Base-by-base conservation (phyloP, 2,888 invertebrate genomes). In the Lasioglossum calceatum region DNA sequence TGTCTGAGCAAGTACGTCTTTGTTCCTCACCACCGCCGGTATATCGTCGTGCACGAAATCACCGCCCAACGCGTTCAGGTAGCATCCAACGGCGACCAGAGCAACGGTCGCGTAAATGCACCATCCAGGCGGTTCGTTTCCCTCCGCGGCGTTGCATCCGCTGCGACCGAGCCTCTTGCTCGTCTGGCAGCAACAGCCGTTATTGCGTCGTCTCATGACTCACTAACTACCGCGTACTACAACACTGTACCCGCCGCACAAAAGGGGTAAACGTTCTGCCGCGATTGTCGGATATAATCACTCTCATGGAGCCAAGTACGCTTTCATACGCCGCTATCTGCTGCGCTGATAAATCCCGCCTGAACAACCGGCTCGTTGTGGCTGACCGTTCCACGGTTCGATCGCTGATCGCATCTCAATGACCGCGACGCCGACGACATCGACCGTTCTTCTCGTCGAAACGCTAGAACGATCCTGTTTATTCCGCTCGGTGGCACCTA, bases 31-130 rank as follows among this genome's bases (percentile, higher is more conserved):
- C 91, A 98, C 97, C 58, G 98, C 98, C 83, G 98, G 98, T 90
- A 98, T 97, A 95, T 98, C 98, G 94, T 98, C 98, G 95, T 98
- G 98, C 88, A 98, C 98, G 94, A 98, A 98, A 94, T 98, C 98
- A 74, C 98, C 98, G 90, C 96, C 96, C 89, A 98, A 96, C 80
- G 97, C 97, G 95, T 98, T 98, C 72, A 97, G 96, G 95, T 98
- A 98, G 90, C 97, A 97, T 76, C 97, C 95, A 36, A 97, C 96
- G 32, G 97, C 97, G 19, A 97, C 97, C 50, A 97, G 96, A 79
- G 97, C 96, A 75, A 97, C 97, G 39, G 97, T 95, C 36, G 96
- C 95, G 93, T 97, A 97, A 81, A 97, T 95, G 86, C 96, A 96
- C 96, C 97, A 97, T 78, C 96, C 96, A 1, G 93, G 94, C 75